Evolutionary conservation across 2,113 vertebrate species (phyloP).

Genomic region (Carlito syrichta): DNA sequence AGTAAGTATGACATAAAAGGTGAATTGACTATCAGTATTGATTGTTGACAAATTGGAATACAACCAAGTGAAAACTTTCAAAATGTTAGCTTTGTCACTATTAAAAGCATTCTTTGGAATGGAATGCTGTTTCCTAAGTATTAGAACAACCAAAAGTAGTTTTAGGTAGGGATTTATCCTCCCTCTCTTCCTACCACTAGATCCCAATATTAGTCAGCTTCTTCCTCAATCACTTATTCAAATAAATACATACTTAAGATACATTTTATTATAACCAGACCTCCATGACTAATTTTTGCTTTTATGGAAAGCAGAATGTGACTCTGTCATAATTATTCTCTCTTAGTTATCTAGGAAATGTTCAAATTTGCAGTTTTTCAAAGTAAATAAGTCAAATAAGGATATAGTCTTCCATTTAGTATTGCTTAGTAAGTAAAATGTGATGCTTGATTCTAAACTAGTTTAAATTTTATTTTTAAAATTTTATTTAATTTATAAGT

Average conservation of each 20-base stretch:
- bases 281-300: neutral
- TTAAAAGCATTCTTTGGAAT: neutral
- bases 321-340: neutral
- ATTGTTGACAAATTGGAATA: neutral
- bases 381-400: neutral
- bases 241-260: neutral
- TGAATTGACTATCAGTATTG: neutral
- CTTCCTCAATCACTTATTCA: neutral
- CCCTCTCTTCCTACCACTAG: neutral
- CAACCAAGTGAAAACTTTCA: neutral
- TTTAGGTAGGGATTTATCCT: neutral
- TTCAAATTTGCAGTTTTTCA: neutral
- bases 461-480: neutral
- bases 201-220: neutral
- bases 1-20: neutral
- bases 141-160: neutral
- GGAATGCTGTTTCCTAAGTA: neutral
- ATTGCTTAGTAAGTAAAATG: neutral
- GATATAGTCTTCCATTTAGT: neutral
- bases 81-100: neutral
- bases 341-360: neutral
- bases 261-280: neutral
- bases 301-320: neutral
- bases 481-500: neutral
- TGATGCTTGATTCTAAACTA: neutral